A percentile compares a stretch with the other conserved stretches of the same genome.
Conservation (phyloP, 1,140 invertebrate species). For the Drosophila truncata region DNA sequence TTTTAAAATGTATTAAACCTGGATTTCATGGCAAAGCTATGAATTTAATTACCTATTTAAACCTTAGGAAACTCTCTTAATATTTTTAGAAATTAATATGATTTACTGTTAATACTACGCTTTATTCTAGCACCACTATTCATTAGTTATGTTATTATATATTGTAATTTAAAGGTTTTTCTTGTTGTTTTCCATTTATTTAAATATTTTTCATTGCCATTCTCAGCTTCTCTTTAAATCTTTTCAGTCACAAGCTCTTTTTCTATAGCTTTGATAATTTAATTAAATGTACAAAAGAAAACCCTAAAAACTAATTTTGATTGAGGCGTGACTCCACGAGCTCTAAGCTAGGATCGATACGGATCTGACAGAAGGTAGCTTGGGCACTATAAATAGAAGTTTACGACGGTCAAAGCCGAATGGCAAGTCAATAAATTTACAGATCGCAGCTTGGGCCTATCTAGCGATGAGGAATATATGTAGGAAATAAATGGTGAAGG, state of each 20-base stretch:
- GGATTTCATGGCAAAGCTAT: neutral
- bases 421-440: constrained; percentile 46
- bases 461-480: constrained; percentile 4
- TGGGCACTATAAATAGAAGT: constrained; percentile 37
- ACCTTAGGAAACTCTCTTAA: neutral
- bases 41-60: neutral
- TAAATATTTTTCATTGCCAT: neutral
- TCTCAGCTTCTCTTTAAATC: neutral
- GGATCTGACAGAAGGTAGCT: constrained; percentile 9
- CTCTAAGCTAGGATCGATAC: constrained; percentile 14
- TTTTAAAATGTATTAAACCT: neutral
- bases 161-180: neutral
- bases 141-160: neutral
- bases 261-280: constrained; percentile 33
- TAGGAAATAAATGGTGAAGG: neutral
- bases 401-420: constrained; percentile 37
- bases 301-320: constrained; percentile 16
- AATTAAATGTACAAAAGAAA: constrained; percentile 32
- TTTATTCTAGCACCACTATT: neutral
- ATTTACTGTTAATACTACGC: neutral
- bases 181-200: too few relatives aligned
- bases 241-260: constrained; percentile 28
- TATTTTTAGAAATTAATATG: neutral
- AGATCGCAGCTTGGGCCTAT: constrained; percentile 30
- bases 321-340: constrained; percentile 35